A percentile compares a stretch with the other conserved stretches of the same genome.
These are phyloP conservation scores for Chymomyza fuscimana DNA, from an alignment of 2,888 invertebrate species.

Conservation along the genomic window DNA sequence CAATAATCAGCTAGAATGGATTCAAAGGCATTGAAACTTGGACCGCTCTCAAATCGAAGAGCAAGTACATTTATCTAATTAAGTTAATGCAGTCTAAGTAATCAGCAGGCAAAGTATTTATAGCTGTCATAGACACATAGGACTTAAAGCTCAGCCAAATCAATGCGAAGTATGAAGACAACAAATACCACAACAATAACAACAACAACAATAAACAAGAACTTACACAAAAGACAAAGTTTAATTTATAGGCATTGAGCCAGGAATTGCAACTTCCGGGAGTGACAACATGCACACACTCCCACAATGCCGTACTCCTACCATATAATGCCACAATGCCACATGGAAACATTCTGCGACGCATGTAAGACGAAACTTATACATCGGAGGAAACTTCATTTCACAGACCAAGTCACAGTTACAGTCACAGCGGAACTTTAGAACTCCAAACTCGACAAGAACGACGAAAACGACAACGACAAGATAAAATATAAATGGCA, in stretches of 20 bases:
- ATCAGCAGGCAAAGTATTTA: constrained; percentile 19
- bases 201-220: not conserved
- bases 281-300: constrained; percentile 45
- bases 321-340: not conserved
- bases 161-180: constrained; percentile 22
- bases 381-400: constrained; percentile 38
- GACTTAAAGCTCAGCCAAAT: constrained; percentile 19
- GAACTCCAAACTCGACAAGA: constrained; percentile 42
- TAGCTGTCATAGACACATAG: not conserved
- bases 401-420: constrained; percentile 6
- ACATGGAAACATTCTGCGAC: constrained; percentile 6
- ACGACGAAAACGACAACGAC: constrained; percentile 48
- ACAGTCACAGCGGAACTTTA: constrained; percentile 49
- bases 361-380: constrained; percentile 17
- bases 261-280: constrained; percentile 67
- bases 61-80: constrained; percentile 33
- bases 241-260: constrained; percentile 69
- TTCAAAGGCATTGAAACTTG: not conserved
- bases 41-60: not conserved
- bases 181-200: not conserved
- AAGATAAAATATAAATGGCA: constrained; percentile 72
- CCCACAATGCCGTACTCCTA: not conserved
- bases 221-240: constrained; percentile 55
- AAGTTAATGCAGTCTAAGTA: constrained; percentile 38
- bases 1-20: not conserved